These are phyloP conservation scores for Macropus fuliginosus DNA, from an alignment of 2,797 vertebrate genomes.

Conservation along the genomic window DNA sequence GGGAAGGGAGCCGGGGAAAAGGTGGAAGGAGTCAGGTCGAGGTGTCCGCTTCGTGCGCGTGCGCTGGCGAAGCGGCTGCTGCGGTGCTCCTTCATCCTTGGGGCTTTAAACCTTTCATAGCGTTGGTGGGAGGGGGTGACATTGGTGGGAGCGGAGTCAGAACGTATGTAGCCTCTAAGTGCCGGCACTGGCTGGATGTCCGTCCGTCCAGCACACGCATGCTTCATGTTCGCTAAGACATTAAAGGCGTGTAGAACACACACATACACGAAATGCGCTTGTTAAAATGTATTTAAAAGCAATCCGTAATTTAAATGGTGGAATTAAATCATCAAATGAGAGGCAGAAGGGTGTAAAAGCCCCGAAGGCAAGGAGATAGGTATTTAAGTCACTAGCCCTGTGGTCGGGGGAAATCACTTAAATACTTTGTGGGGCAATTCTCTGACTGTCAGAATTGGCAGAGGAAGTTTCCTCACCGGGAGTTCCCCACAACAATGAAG, in stretches of 20 bases:
- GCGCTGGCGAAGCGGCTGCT: not conserved
- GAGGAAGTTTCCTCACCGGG: not conserved
- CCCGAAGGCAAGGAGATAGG: not conserved
- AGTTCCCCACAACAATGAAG: not conserved
- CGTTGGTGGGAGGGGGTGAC: accelerated
- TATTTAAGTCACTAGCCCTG: not conserved
- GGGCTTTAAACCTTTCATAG: not conserved
- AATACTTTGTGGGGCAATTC: not conserved
- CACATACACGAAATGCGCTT: not conserved
- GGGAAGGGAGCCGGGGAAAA: not conserved
- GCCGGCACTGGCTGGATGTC: not conserved
- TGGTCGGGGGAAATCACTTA: no score
- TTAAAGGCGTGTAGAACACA: not conserved
- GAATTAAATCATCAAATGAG: not conserved
- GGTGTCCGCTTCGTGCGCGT: not conserved
- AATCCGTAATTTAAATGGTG: not conserved
- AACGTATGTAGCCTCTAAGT: not conserved
- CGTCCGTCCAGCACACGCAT: not conserved
- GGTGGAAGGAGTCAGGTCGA: not conserved
- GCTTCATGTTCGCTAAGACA: not conserved
- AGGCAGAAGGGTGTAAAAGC: not conserved
- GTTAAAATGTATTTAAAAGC: not conserved
- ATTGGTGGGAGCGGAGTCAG: not conserved
- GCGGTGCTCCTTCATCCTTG: not conserved
- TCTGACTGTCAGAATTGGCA: not conserved